Conservation (phyloP, 2,888 invertebrate genomes). For the Rhagophthalmus giganteus region DNA sequence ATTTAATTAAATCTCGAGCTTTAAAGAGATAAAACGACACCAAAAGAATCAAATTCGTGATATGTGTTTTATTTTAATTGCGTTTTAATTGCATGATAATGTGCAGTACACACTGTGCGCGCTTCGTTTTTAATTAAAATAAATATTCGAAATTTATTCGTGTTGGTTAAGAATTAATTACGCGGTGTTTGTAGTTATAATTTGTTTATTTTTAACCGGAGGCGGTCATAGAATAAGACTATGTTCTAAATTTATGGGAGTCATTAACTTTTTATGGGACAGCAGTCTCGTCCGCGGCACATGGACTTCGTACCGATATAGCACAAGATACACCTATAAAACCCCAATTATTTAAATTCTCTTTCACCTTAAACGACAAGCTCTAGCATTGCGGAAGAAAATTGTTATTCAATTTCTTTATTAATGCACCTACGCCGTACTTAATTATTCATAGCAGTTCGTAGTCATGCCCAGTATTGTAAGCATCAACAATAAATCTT, state of each 20-base stretch:
- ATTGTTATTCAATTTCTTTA: slow-evolving; percentile 9
- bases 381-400: slow-evolving; percentile 3
- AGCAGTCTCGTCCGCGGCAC: slow-evolving; percentile 20
- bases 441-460: slow-evolving; percentile 4
- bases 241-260: slow-evolving; percentile 31
- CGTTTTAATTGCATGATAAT: slow-evolving; percentile 24
- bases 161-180: slow-evolving; percentile 28
- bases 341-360: slow-evolving; percentile 15
- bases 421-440: slow-evolving; percentile 5
- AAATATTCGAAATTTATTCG: slow-evolving; percentile 27
- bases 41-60: slow-evolving; percentile 15
- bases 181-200: slow-evolving; percentile 25
- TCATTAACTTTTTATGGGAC: slow-evolving; percentile 32
- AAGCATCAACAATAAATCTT: slow-evolving; percentile 1
- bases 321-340: slow-evolving; percentile 21
- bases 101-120: slow-evolving; percentile 13
- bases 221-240: slow-evolving; percentile 27
- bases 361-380: background rate
- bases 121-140: slow-evolving; percentile 28
- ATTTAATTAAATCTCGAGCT: slow-evolving; percentile 14
- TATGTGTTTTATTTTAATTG: slow-evolving; percentile 24
- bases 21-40: slow-evolving; percentile 9
- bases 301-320: slow-evolving; percentile 13
- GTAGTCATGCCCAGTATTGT: slow-evolving; percentile 1
- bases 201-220: slow-evolving; percentile 31